Evolutionary conservation across 2,113 vertebrate genomes (phyloP).

Genomic region (Physeter macrocephalus): DNA sequence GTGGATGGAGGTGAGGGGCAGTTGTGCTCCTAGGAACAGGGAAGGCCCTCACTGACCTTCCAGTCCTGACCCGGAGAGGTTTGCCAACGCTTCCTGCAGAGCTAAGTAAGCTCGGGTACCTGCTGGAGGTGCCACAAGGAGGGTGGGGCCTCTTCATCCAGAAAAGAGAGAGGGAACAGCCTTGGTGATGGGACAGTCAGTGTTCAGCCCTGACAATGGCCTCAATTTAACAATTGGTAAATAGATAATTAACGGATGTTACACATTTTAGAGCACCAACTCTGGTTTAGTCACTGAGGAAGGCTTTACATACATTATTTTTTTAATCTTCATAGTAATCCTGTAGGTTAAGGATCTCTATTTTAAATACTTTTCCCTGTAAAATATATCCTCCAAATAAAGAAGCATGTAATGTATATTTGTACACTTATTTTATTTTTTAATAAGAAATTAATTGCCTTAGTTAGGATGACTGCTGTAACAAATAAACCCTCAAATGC

Average conservation of each 20-base stretch:
- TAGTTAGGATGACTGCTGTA: neutral
- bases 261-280: neutral
- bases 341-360: neutral
- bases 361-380: neutral
- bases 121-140: neutral
- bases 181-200: neutral
- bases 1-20: neutral
- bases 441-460: neutral
- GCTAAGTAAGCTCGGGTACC: neutral
- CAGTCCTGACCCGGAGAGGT: neutral
- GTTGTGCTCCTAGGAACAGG: rapidly evolving
- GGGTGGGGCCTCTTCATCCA: neutral
- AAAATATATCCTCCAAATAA: neutral
- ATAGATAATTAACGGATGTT: neutral
- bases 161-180: neutral
- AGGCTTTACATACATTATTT: neutral
- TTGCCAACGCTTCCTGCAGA: neutral
- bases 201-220: neutral
- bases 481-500: neutral
- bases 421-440: neutral
- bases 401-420: neutral
- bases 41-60: neutral
- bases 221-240: neutral
- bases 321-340: neutral
- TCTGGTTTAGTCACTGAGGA: neutral